A percentile compares a stretch with the other conserved stretches of the same genome.
These are phyloP conservation scores for Heliconius aoede DNA, from an alignment of 2,888 invertebrate species.

Conservation along the genomic window DNA sequence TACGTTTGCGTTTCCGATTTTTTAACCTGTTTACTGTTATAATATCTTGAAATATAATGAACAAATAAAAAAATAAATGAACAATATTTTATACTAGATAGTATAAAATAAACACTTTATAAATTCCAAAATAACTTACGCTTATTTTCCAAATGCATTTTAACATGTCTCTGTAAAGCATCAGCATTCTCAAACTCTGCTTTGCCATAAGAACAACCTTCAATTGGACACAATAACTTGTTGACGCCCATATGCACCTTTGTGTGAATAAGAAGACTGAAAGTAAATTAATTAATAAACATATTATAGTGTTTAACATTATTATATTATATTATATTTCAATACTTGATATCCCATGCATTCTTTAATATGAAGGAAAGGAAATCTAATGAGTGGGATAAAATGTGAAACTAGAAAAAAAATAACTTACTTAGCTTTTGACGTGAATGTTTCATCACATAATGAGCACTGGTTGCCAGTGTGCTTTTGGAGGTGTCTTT, in stretches of 20 bases:
- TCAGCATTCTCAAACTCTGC: conserved; percentile 58
- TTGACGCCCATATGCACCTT: conserved; percentile 57
- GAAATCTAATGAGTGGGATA: no score
- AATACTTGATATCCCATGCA: no score
- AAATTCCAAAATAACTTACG: conserved; percentile 55
- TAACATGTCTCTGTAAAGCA: conserved; percentile 62
- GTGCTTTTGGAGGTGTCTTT: conserved; percentile 90
- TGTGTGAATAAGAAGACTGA: conserved; percentile 64
- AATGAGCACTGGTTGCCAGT: conserved; percentile 85
- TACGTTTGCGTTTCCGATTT: no score
- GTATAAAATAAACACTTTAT: neutral
- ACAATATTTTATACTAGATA: neutral
- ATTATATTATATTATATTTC: neutral
- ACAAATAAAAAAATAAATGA: neutral
- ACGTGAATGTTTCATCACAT: conserved; percentile 58
- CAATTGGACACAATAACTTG: conserved; percentile 58
- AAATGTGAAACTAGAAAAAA: neutral
- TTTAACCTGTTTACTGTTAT: no score
- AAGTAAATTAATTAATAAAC: conserved; percentile 44
- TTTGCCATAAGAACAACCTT: conserved; percentile 55
- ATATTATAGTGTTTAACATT: neutral
- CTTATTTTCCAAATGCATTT: conserved; percentile 60
- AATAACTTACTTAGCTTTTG: conserved; percentile 57
- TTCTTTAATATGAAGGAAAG: no score
- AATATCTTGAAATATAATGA: neutral